Conservation (phyloP, 2,888 invertebrate species). For the Dascillus cervinus region DNA sequence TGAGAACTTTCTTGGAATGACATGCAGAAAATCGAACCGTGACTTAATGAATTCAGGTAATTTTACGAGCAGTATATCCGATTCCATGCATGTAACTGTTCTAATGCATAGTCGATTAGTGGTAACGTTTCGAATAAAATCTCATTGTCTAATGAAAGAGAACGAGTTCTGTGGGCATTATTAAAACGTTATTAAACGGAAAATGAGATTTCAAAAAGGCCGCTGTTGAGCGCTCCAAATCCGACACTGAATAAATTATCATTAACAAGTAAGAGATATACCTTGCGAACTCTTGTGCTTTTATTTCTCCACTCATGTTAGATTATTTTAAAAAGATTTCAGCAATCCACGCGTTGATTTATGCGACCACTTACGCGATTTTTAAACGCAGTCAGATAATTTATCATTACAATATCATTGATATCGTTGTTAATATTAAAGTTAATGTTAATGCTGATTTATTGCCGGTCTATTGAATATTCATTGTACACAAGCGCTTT, state of each 20-base stretch:
- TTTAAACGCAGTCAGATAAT: constrained; percentile 15
- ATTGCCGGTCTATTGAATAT: constrained; percentile 17
- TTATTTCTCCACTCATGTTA: constrained; percentile 14
- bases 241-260: constrained; percentile 19
- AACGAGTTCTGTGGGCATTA: no score
- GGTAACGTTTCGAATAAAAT: no score
- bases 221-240: constrained; percentile 16
- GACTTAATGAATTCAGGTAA: no score
- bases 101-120: no score
- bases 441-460: constrained; percentile 20
- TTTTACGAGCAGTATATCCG: no score
- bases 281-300: constrained; percentile 10
- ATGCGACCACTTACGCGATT: constrained; percentile 19
- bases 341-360: constrained; percentile 18
- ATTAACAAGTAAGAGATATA: constrained; percentile 20
- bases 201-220: constrained; percentile 15
- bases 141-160: no score
- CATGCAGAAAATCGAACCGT: no score
- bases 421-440: constrained; percentile 20
- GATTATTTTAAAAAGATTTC: constrained; percentile 17
- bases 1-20: no score
- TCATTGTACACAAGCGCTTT: constrained; percentile 6
- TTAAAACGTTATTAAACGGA: constrained; percentile 2
- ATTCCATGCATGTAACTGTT: no score
- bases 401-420: constrained; percentile 15